Conservation (phyloP, 2,888 invertebrate genomes). For the Drosophila mulleri region DNA sequence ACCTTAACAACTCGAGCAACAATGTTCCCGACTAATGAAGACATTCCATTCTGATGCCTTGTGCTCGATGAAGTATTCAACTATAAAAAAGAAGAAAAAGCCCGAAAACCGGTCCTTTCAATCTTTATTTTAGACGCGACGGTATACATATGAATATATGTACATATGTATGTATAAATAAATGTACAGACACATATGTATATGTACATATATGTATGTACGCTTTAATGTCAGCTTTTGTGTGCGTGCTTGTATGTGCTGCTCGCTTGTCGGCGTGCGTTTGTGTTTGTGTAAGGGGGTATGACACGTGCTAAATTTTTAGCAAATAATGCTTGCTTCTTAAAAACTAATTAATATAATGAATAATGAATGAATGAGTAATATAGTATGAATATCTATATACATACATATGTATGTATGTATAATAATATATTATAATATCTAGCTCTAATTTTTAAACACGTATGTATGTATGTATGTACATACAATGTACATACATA, state of each 20-base stretch:
- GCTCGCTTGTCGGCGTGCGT: background rate
- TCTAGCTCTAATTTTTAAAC: too few species aligned
- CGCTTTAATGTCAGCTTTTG: background rate
- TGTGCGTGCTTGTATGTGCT: background rate
- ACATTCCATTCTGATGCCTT: constrained; percentile 54
- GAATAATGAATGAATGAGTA: too few species aligned
- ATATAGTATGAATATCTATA: too few species aligned
- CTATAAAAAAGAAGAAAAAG: constrained; percentile 14
- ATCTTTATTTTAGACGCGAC: constrained; percentile 19
- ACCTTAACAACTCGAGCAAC: constrained; percentile 9
- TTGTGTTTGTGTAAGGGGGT: background rate
- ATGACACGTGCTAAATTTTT: background rate
- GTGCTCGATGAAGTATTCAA: constrained; percentile 38
- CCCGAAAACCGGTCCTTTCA: constrained; percentile 40
- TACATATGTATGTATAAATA: background rate
- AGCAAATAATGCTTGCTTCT: too few species aligned
- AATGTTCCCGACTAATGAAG: constrained; percentile 53
- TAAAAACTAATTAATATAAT: too few species aligned
- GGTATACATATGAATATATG: background rate
- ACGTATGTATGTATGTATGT: background rate
- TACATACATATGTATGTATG: too few species aligned
- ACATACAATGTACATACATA: background rate
- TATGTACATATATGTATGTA: too few species aligned
- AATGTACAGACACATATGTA: background rate
- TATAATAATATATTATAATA: too few species aligned